Base-by-base conservation (phyloP, 53 echinoderm and acorn worm species). In the Echinometra lucunter region DNA sequence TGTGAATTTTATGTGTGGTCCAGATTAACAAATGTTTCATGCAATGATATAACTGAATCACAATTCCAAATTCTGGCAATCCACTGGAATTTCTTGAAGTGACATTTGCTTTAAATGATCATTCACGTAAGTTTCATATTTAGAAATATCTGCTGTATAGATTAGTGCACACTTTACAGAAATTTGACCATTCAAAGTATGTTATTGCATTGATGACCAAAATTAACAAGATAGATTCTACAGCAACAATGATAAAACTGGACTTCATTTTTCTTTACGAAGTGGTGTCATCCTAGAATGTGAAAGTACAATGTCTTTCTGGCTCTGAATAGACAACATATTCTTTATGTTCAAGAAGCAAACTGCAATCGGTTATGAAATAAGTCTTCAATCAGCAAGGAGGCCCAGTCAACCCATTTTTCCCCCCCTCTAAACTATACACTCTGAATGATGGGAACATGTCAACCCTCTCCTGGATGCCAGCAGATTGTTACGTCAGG, bases 401-500 rank as follows among this genome's bases (percentile, higher is more conserved):
- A 9, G 30, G 34, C 13, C 60, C 35, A 72, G 32, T 72, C 72
- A 35, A 72, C 32, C 35, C 12, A 32, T 72, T 28, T 70, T 34
- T n/a, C n/a, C n/a, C n/a, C n/a, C 56, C 7, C 8, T 56, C 56
- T 34, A 11, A 9, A 17, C 38, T 78, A 78, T 19, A 78, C 42
- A 42, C 78, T 18, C 4, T 19, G 40, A 78, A 78, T 78, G 78
- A 78, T 78, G 78, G 78, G 78, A 78, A 78, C 21, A 78, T 38
- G 42, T 78, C 72, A 32, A 35, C 15, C 72, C n/a, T 72, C 72
- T 32, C 78, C 5, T 40, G 78, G 40, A 78, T 40, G 35, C 78
- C 78, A 21, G 40, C 78, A 78, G 78, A 40, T 42, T 78, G 78
- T 78, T 38, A 78, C 25, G 90, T 60, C 90, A 58, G 90, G 90